Percentiles rank a stretch among this genome's conserved stretches.
These are phyloP conservation scores for Scolopax rusticola DNA, from an alignment of 2,797 vertebrate species.

Conservation along the genomic window DNA sequence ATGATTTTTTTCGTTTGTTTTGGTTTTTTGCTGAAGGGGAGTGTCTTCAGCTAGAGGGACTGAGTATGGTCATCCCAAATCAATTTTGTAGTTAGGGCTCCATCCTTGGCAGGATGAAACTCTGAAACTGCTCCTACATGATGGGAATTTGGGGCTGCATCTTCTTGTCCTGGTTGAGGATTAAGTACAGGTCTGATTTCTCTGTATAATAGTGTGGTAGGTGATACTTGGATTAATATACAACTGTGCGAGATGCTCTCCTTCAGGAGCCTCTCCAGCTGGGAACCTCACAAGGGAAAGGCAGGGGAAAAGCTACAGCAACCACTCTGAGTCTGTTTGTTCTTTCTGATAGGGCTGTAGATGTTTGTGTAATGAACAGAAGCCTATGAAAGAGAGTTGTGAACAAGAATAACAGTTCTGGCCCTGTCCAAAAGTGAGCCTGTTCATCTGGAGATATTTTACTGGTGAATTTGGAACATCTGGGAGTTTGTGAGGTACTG, in stretches of 20 bases:
- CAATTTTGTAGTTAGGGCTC: background rate
- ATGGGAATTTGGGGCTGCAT: background rate
- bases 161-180: background rate
- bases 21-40: background rate
- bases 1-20: background rate
- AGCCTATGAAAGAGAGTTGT: background rate
- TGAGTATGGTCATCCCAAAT: background rate
- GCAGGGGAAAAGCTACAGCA: background rate
- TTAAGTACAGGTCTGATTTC: background rate
- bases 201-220: background rate
- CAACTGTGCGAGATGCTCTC: background rate
- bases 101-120: background rate
- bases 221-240: background rate
- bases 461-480: background rate
- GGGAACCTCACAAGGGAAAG: background rate
- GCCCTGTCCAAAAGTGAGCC: background rate
- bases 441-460: background rate
- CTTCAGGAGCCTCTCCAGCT: background rate
- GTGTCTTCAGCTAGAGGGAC: background rate
- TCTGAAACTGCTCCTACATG: background rate
- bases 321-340: rapidly evolving
- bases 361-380: background rate
- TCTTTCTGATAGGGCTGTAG: background rate
- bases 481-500: background rate
- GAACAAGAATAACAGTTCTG: background rate